A percentile compares a stretch with the other conserved stretches of the same genome.
These are phyloP conservation scores for Argopecten irradians DNA, from an alignment of 1,140 invertebrate genomes.

Conservation along the genomic window DNA sequence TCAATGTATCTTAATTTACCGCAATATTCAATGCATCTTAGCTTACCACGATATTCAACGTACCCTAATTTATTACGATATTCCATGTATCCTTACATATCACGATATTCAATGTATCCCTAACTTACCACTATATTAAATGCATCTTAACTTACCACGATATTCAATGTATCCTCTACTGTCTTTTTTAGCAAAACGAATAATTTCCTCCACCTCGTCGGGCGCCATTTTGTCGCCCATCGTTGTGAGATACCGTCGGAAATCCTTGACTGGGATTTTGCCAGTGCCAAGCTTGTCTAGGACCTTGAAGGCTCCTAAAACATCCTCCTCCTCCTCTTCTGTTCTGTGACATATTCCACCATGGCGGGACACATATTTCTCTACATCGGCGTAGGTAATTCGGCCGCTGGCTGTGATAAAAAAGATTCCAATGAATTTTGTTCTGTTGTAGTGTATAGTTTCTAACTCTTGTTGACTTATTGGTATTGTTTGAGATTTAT, in stretches of 20 bases:
- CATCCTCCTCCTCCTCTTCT: conserved; percentile 47
- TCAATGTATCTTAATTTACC: no score
- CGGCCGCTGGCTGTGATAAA: conserved; percentile 49
- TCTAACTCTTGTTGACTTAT: no score
- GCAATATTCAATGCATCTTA: no score
- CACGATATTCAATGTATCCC: conserved; percentile 66
- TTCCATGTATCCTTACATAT: no score
- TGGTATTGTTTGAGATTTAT: no score
- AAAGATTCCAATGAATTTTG: not conserved
- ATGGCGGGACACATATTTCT: conserved; percentile 44
- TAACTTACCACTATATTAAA: no score
- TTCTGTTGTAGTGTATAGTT: no score
- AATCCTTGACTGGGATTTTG: conserved; percentile 83
- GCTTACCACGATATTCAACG: no score
- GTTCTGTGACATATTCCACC: conserved; percentile 20
- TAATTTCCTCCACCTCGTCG: conserved; percentile 99
- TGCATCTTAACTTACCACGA: no score
- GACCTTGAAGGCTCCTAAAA: conserved; percentile 54
- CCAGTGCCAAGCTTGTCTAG: conserved; percentile 55
- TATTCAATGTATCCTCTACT: conserved; percentile 81
- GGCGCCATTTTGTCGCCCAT: conserved; percentile 98
- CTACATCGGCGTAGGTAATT: conserved; percentile 47
- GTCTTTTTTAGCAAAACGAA: conserved; percentile 98
- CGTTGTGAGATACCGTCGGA: conserved; percentile 98
- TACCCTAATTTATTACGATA: no score